These are phyloP conservation scores for Chionis minor DNA, from an alignment of 2,113 vertebrate genomes.

Conservation along the genomic window DNA sequence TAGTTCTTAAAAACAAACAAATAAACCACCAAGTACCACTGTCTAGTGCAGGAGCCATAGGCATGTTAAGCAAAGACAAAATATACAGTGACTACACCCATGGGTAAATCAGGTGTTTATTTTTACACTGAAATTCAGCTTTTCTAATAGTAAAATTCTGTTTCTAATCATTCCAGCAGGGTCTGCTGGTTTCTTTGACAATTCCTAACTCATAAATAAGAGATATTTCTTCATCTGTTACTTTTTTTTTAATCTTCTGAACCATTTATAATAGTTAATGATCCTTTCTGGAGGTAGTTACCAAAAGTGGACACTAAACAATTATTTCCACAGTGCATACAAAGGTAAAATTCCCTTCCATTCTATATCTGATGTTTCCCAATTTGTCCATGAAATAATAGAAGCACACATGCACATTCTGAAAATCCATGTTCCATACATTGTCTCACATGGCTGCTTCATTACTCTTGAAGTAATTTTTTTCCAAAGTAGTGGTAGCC, in stretches of 20 bases:
- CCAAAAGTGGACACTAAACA: background rate
- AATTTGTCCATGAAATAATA: background rate
- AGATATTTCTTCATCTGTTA: background rate
- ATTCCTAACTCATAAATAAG: background rate
- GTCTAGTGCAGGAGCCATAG: background rate
- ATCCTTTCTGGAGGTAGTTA: background rate
- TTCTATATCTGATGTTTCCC: background rate
- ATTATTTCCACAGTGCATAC: background rate
- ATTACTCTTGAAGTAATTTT: background rate
- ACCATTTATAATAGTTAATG: background rate
- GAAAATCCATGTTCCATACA: background rate
- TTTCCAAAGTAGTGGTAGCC: background rate
- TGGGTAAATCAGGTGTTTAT: background rate
- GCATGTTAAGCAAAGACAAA: background rate
- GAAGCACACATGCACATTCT: accelerated
- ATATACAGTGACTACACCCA: background rate
- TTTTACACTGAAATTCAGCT: background rate
- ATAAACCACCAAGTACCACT: background rate
- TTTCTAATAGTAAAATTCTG: background rate
- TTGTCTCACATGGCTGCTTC: background rate
- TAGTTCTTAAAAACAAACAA: background rate
- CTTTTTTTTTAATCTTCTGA: background rate
- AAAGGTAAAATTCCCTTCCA: background rate
- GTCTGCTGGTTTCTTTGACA: background rate
- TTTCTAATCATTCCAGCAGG: background rate